Evolutionary conservation across 2,888 invertebrate genomes (phyloP).

Genomic region (Tenthredo mesomela): DNA sequence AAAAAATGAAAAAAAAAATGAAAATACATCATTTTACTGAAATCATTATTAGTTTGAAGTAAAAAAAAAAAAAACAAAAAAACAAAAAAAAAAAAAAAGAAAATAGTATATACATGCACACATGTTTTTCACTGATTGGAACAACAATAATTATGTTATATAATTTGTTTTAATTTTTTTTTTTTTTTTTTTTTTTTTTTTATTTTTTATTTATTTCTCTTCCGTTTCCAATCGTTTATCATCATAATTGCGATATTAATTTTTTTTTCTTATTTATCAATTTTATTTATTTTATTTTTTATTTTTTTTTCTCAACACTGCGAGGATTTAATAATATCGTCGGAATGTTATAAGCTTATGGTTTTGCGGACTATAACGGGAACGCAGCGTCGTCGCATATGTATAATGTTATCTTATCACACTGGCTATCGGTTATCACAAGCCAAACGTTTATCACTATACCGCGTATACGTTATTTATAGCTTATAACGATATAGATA

Average conservation of each 20-base stretch:
- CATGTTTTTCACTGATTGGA: not conserved
- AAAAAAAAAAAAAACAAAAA: no score
- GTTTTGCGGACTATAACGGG: not conserved
- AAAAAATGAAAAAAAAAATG: no score
- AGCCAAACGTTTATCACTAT: constrained; percentile 37
- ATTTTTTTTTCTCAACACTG: not conserved
- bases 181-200: not conserved
- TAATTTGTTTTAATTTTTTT: not conserved
- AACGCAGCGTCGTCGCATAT: not conserved
- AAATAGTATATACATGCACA: not conserved
- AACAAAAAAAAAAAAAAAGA: no score
- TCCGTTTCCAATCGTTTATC: not conserved
- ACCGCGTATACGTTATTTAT: constrained; percentile 27
- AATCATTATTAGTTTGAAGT: no score
- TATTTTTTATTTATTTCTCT: not conserved
- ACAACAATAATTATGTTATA: not conserved
- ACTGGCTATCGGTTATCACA: constrained; percentile 35
- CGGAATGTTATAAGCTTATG: no score
- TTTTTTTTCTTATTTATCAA: not conserved
- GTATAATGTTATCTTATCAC: constrained; percentile 31
- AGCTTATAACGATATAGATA: constrained; percentile 8
- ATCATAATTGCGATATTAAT: no score
- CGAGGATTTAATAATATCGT: no score
- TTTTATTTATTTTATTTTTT: no score
- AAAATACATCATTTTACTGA: no score